phyloP scores from a whole-genome alignment of 2,113 vertebrate species.

The Colinus virginianus region DNA sequence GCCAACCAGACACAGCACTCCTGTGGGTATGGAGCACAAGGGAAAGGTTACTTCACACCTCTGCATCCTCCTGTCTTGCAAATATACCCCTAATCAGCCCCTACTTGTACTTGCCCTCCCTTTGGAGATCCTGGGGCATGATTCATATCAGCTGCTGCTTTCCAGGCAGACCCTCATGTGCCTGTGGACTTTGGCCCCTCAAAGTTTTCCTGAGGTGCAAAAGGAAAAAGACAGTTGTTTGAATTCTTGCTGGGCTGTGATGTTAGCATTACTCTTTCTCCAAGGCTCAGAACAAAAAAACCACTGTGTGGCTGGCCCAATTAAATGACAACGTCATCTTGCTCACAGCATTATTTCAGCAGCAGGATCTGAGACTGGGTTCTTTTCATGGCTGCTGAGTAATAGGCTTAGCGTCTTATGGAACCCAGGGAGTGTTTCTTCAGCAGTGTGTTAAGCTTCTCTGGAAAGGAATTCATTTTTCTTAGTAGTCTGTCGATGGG shows the following conservation, averaged over 20 bases:
- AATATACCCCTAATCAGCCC: neutral
- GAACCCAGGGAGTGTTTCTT: neutral
- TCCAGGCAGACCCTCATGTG: neutral
- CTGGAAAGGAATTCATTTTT: neutral
- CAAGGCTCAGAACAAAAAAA: neutral
- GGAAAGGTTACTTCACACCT: neutral
- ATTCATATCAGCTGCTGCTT: neutral
- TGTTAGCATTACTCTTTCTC: neutral
- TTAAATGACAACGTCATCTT: neutral
- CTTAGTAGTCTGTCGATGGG: neutral
- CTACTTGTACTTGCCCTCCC: neutral
- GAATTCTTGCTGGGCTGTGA: neutral
- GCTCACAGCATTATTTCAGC: neutral
- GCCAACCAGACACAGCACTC: neutral
- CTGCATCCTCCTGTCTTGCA: neutral
- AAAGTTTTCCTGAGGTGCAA: neutral
- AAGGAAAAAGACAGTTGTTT: neutral
- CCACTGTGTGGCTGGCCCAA: neutral
- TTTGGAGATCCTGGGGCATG: neutral
- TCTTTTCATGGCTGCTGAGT: neutral
- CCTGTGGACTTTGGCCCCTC: rapidly evolving
- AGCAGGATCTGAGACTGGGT: neutral
- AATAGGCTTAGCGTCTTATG: neutral
- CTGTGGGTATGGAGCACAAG: neutral
- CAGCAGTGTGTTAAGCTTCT: neutral